Base-by-base conservation (phyloP, 2,888 invertebrate genomes). In the Lathronympha strigana region DNA sequence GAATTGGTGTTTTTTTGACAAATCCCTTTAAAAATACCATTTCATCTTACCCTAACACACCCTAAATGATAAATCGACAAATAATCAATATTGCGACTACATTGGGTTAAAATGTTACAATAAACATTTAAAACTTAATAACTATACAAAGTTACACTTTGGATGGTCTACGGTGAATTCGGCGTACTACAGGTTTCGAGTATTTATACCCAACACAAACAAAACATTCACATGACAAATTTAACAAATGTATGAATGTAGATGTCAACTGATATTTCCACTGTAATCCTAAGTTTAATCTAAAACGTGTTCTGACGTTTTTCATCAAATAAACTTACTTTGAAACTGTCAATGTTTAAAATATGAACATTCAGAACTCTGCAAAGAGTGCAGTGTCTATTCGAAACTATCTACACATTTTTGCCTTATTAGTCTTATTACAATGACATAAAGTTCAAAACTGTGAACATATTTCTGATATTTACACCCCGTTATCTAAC, bases 71-170 rank as follows among this genome's bases (percentile, higher is more conserved):
- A 66, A 53, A 58, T 31, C 62, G 53, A 71, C 63, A 71, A 70
- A 58, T 67, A 75, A 73, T 72, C 54, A 76, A 81, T 71, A 74
- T 83, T 82, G 85, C 86, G 85, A 87, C 83, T 79, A 79, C 84
- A 81, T 71, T 75, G 82, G 75, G 54, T 66, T 62, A 75, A 70
- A 72, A 82, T 75, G 54, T 66, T 62, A 75, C 28, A 71, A 72
- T 76, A 78, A 79, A 76, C 76, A 79, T 76, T 76, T 76, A 73
- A 83, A 86, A 87, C 85, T 85, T 87, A 88, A 81, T 71, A 76
- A 74, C 80, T 83, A 86, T 78, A 78, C 82, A 86, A 84, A 83
- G 80, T 83, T 82, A 79, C 77, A 84, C 82, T 81, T 86, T 81
- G 78, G 81, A 84, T 83, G 80, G 72, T 66, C 45, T 60, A 57